These are phyloP conservation scores for Tachina fera DNA, from an alignment of 2,888 invertebrate species.

Conservation along the genomic window DNA sequence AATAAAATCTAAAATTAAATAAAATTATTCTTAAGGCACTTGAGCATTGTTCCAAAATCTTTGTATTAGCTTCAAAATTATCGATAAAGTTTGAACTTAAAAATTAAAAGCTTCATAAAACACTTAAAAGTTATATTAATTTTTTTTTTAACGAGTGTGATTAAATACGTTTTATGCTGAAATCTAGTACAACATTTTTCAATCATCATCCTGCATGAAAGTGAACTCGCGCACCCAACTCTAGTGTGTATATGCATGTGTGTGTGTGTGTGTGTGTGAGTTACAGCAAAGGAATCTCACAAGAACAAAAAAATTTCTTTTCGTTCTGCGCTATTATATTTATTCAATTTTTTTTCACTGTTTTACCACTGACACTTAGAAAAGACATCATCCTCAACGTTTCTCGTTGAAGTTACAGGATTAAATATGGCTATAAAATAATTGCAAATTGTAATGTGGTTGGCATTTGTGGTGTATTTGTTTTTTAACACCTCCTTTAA, in stretches of 20 bases:
- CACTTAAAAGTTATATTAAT: too few relatives aligned
- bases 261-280: neutral
- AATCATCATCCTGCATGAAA: neutral
- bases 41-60: too few relatives aligned
- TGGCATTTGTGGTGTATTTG: slow-evolving; percentile 52
- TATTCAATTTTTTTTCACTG: neutral
- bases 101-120: too few relatives aligned
- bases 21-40: too few relatives aligned
- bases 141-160: too few relatives aligned
- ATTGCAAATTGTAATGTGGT: slow-evolving; percentile 61
- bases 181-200: neutral
- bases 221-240: neutral
- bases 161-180: too few relatives aligned
- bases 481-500: slow-evolving; percentile 60
- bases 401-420: slow-evolving; percentile 45
- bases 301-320: slow-evolving; percentile 37
- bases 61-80: too few relatives aligned
- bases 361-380: slow-evolving; percentile 28
- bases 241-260: neutral
- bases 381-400: slow-evolving; percentile 47
- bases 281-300: slow-evolving; percentile 26
- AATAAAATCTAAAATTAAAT: too few relatives aligned
- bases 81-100: too few relatives aligned
- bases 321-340: slow-evolving; percentile 7
- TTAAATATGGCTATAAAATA: slow-evolving; percentile 61